Percentiles rank a stretch among this genome's conserved stretches.
phyloP scores from a whole-genome alignment of 2,113 vertebrate genomes.

The Chaetodon trifascialis region DNA sequence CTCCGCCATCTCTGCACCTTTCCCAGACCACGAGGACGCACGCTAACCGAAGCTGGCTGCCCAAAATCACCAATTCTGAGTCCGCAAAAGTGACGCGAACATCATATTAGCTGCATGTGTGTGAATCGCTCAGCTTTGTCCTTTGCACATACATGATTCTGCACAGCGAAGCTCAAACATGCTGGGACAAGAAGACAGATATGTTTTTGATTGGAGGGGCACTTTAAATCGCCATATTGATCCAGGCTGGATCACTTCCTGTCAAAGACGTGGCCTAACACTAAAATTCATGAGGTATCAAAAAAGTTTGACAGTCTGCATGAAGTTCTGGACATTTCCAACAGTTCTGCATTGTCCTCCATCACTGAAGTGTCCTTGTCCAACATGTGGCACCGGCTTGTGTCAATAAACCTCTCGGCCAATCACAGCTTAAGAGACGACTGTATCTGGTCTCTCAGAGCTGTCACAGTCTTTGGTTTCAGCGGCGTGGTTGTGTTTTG shows the following conservation, averaged over 20 bases:
- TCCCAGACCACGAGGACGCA: background rate
- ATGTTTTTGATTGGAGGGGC: no score
- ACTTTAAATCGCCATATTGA: no score
- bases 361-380: slow-evolving; percentile 20
- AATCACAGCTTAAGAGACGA: slow-evolving; percentile 19
- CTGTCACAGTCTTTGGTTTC: slow-evolving; percentile 40
- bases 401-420: slow-evolving; percentile 56
- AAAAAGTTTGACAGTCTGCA: background rate
- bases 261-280: no score
- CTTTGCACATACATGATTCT: no score
- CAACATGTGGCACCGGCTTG: slow-evolving; percentile 59
- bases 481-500: slow-evolving; percentile 43
- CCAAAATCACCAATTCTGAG: no score
- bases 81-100: no score
- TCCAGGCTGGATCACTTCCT: no score
- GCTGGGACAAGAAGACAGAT: no score
- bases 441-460: background rate
- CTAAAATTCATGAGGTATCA: background rate
- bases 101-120: no score
- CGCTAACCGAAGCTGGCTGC: no score
- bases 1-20: background rate
- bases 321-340: background rate
- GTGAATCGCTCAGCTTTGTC: no score
- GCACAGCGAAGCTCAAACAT: no score
- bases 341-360: slow-evolving; percentile 43